A percentile compares a stretch with the other conserved stretches of the same genome.
Conservation (phyloP, 2,888 invertebrate species). For the Sesia bembeciformis region DNA sequence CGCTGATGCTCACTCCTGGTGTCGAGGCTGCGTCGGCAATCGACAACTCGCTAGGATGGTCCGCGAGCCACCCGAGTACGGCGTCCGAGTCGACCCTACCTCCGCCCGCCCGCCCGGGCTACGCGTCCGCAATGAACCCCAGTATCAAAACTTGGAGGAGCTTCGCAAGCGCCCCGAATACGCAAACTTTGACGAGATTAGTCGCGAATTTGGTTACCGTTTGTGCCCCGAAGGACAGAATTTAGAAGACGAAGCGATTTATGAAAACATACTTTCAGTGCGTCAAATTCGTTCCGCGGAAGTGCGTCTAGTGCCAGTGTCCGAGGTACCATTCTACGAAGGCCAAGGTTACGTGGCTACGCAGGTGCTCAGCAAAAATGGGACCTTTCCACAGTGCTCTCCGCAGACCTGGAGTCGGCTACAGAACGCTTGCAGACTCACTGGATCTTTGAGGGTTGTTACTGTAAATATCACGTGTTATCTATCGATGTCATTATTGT, state of each 20-base stretch:
- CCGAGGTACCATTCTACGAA: slow-evolving; percentile 67
- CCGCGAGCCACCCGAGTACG: slow-evolving; percentile 54
- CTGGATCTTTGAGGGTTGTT: slow-evolving; percentile 53
- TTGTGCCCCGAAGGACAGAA: slow-evolving; percentile 70
- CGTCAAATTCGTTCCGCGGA: slow-evolving; percentile 67
- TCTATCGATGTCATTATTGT: background rate
- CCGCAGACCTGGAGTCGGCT: slow-evolving; percentile 66
- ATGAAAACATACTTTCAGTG: slow-evolving; percentile 68
- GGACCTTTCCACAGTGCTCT: slow-evolving; percentile 69
- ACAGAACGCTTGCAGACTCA: slow-evolving; percentile 52
- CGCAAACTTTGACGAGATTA: slow-evolving; percentile 67
- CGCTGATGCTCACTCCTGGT: slow-evolving; percentile 39
- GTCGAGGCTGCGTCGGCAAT: slow-evolving; percentile 41
- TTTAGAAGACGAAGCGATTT: slow-evolving; percentile 67
- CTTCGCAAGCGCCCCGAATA: slow-evolving; percentile 66
- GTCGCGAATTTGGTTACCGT: slow-evolving; percentile 67
- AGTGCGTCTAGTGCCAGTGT: slow-evolving; percentile 69
- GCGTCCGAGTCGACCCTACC: slow-evolving; percentile 55
- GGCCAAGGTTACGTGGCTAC: slow-evolving; percentile 68
- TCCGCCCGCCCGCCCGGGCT: slow-evolving; percentile 49
- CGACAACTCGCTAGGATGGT: slow-evolving; percentile 59
- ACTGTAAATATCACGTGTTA: slow-evolving; percentile 43
- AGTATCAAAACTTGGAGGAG: slow-evolving; percentile 65
- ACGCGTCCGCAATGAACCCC: slow-evolving; percentile 52
- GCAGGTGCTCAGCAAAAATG: slow-evolving; percentile 64